Evolutionary conservation across 2,113 vertebrate species (phyloP), one percentile per base, ranked within the genome.

Genomic region (Misgurnus anguillicaudatus): DNA sequence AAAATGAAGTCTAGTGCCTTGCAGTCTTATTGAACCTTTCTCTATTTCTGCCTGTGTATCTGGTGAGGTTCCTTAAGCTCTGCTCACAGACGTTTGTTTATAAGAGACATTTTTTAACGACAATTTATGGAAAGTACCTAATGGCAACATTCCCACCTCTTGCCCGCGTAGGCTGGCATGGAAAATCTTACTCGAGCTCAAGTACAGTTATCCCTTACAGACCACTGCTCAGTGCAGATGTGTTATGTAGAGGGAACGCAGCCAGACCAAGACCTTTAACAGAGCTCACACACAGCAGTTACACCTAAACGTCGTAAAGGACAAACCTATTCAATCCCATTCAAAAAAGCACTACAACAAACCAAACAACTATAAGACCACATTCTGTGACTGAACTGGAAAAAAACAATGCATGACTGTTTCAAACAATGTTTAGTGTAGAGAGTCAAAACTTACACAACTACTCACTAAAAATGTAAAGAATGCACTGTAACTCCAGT

Each of bases 151-250:
- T 14, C 65, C 47, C 24, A 38, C 65, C 53, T 57, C 39, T 6
- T 57, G 14, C 58, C 45, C 76, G 11, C 48, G 53, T 90, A 87
- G 90, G 86, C 75, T 89, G 89, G 88, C 85, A 90, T 86, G 90
- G 88, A 91, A 92, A 91, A 90, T 36, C 87, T 87, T 85, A 80
- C 81, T 84, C 66, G 84, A 87, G 87, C 45, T 80, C 78, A 84
- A 77, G 86, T 82, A 84, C 85, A 71, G 76, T 75, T 82, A 78
- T 82, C 85, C 83, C 72, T 69, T 57, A 73, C 57, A 41, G 75
- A 72, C 19, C 24, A 31, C 24, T 31, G 38, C 53, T 11, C 38
- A 6, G 77, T 16, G 82, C 78, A 82, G 72, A 78, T 80, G 77
- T 57, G 53, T 19, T 19, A 1, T 57, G 53, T 6, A 57, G 17